A percentile compares a stretch with the other conserved stretches of the same genome.
phyloP scores from a whole-genome alignment of 2,113 vertebrate species.

The Haplochromis vanheusdeni region DNA sequence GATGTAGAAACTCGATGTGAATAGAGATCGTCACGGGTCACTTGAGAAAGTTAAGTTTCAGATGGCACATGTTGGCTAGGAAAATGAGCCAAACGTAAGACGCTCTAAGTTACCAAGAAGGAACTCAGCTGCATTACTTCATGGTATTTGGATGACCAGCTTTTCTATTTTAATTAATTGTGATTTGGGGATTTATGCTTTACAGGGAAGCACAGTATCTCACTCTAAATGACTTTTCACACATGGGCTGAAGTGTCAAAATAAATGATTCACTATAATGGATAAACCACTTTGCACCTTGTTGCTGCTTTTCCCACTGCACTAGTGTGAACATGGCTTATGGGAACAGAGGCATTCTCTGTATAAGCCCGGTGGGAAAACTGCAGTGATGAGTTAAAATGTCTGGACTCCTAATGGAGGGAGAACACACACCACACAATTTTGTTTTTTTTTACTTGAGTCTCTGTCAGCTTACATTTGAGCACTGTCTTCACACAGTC shows the following conservation, averaged over 20 bases:
- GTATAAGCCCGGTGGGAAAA: constrained; percentile 6
- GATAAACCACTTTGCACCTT: constrained; percentile 66
- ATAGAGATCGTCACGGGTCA: background rate
- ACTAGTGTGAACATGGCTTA: constrained; percentile 42
- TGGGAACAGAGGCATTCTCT: constrained; percentile 35
- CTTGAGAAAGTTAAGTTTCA: background rate
- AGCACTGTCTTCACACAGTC: background rate
- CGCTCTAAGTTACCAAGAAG: background rate
- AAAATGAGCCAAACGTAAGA: background rate
- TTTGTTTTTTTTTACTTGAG: background rate
- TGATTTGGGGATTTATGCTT: background rate
- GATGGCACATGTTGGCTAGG: background rate
- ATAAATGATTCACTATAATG: constrained; percentile 37
- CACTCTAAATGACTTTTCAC: constrained; percentile 31
- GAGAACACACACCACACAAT: constrained; percentile 17
- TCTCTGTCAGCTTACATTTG: constrained; percentile 18
- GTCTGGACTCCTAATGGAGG: constrained; percentile 47
- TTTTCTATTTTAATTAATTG: background rate
- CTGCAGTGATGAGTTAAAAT: constrained; percentile 53
- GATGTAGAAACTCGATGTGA: background rate
- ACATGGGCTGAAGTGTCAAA: constrained; percentile 26
- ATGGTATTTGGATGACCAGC: background rate
- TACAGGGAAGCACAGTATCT: background rate
- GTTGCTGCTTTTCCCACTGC: constrained; percentile 37
- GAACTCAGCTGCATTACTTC: background rate